A percentile compares a stretch with the other conserved stretches of the same genome.
Evolutionary conservation across 1,140 invertebrate species (phyloP).

Genomic region (Diabrotica undecimpunctata): DNA sequence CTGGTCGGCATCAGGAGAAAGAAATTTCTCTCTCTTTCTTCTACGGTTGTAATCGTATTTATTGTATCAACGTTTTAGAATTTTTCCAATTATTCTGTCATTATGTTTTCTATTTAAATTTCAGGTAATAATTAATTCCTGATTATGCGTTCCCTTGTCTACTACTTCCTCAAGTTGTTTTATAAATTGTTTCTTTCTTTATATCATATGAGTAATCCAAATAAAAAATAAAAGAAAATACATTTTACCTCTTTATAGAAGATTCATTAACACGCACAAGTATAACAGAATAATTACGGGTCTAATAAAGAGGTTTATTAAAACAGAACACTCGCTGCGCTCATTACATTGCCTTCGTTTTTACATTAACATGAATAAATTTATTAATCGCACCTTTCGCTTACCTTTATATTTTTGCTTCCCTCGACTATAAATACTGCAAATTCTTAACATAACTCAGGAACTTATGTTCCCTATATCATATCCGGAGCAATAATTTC

Average conservation of each 20-base stretch:
- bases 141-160: no score
- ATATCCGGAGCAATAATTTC: neutral
- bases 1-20: no score
- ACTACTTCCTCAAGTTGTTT: no score
- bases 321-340: neutral
- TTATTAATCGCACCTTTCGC: neutral
- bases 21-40: no score
- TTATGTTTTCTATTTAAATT: no score
- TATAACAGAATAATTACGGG: conserved; percentile 1
- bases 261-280: neutral
- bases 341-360: neutral
- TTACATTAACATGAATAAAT: neutral
- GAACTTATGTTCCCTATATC: neutral
- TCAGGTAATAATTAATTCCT: no score
- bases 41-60: no score
- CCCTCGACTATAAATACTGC: neutral
- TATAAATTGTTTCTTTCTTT: no score
- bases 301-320: neutral
- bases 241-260: no score
- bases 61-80: no score
- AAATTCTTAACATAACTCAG: neutral
- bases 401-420: neutral
- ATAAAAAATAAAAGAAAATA: neutral
- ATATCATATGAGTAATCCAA: no score
- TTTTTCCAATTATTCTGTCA: no score